These are phyloP conservation scores for Panagrolaimus sp. DNA, from an alignment of 1,140 invertebrate genomes.

Conservation along the genomic window DNA sequence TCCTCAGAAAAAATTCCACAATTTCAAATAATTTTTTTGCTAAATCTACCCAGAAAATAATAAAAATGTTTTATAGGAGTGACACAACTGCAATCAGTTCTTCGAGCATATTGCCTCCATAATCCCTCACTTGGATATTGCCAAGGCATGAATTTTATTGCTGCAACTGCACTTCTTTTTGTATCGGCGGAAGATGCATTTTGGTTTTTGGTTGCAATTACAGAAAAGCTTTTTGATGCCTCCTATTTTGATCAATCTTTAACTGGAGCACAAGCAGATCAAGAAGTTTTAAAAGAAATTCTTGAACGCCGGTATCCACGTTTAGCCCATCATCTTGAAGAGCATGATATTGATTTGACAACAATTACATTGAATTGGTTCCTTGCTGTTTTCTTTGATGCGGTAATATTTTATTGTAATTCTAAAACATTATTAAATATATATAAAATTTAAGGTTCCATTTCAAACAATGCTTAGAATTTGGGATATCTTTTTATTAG, in stretches of 20 bases:
- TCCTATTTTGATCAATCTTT: constrained; percentile 64
- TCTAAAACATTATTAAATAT: constrained; percentile 21
- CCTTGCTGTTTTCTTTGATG: constrained; percentile 65
- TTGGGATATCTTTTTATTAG: constrained; percentile 87
- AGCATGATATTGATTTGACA: constrained; percentile 63
- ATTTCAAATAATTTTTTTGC: too few relatives aligned
- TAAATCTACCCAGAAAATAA: constrained; percentile 45
- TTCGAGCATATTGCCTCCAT: constrained; percentile 63
- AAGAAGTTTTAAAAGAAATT: constrained; percentile 63
- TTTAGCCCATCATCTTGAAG: constrained; percentile 61
- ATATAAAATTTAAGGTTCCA: background rate
- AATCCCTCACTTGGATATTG: constrained; percentile 64
- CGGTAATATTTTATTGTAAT: constrained; percentile 63
- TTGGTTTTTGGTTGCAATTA: constrained; percentile 64
- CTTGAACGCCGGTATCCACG: constrained; percentile 61
- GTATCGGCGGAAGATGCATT: constrained; percentile 64
- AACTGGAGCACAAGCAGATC: constrained; percentile 64
- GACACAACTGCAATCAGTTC: constrained; percentile 62
- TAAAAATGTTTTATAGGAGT: constrained; percentile 62
- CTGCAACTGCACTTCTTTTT: constrained; percentile 63
- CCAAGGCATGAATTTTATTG: constrained; percentile 66
- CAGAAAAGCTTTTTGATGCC: constrained; percentile 62
- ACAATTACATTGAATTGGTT: constrained; percentile 66
- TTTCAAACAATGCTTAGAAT: constrained; percentile 64
- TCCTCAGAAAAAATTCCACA: too few relatives aligned